These are phyloP conservation scores for Coendou prehensilis DNA, from an alignment of 2,797 vertebrate species.

Conservation along the genomic window DNA sequence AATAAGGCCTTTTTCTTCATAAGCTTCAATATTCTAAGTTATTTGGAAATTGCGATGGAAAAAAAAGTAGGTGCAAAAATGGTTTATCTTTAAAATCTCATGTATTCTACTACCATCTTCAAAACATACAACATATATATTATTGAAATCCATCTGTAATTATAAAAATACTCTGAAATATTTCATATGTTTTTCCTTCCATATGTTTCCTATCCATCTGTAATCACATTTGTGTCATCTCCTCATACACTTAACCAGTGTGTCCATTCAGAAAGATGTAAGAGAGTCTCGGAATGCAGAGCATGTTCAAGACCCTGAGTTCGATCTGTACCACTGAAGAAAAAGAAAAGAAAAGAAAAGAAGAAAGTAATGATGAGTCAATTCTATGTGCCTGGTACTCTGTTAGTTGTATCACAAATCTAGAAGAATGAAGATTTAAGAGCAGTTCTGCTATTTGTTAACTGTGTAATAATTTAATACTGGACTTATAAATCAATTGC, in stretches of 20 bases:
- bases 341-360: too few species aligned
- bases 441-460: neutral
- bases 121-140: neutral
- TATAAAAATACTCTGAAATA: slow-evolving; percentile 55
- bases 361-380: neutral
- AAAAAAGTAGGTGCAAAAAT: slow-evolving; percentile 37
- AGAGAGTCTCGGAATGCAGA: neutral
- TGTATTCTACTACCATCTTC: slow-evolving; percentile 20
- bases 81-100: neutral
- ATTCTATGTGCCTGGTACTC: neutral
- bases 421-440: neutral
- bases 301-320: neutral
- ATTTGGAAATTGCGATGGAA: slow-evolving; percentile 67
- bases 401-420: neutral
- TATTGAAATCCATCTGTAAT: slow-evolving; percentile 64
- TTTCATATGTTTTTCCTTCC: slow-evolving; percentile 44
- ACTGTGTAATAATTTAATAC: neutral
- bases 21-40: slow-evolving; percentile 66
- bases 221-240: slow-evolving; percentile 38
- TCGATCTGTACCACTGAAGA: neutral
- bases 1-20: slow-evolving; percentile 88
- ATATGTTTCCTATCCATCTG: neutral
- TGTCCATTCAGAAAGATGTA: slow-evolving; percentile 26
- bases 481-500: neutral
- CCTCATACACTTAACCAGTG: neutral